phyloP scores from a whole-genome alignment of 2,797 vertebrate species.

The Sarcoramphus papa region DNA sequence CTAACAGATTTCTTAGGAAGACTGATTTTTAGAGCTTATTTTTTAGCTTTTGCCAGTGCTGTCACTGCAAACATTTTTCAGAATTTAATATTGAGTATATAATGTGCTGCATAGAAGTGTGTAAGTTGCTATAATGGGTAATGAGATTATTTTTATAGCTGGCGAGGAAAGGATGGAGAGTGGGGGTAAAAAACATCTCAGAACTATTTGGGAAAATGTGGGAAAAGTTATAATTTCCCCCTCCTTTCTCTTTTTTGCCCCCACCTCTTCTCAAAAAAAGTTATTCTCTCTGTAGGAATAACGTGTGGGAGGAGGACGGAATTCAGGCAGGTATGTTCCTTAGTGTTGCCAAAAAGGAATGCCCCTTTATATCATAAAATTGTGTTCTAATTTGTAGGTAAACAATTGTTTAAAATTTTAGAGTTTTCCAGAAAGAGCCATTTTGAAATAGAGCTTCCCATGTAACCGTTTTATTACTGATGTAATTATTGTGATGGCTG shows the following conservation, averaged over 20 bases:
- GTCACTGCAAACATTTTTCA: not conserved
- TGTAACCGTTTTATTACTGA: not conserved
- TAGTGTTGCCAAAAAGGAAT: not conserved
- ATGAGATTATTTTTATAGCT: not conserved
- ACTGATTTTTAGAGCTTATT: not conserved
- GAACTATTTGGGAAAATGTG: not conserved
- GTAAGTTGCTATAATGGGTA: not conserved
- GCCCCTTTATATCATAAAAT: not conserved
- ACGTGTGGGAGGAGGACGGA: not conserved
- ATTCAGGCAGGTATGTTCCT: not conserved
- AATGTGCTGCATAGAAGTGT: not conserved
- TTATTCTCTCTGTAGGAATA: not conserved
- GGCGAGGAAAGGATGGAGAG: not conserved
- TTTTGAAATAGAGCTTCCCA: not conserved
- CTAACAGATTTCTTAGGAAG: not conserved
- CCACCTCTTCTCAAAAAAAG: not conserved
- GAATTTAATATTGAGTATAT: not conserved
- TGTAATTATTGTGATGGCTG: not conserved
- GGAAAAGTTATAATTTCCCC: not conserved
- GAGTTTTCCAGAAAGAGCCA: not conserved
- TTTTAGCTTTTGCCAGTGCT: not conserved
- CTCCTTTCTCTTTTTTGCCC: not conserved
- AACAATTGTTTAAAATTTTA: not conserved
- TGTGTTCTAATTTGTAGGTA: not conserved
- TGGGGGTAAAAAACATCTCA: not conserved